Base-by-base conservation (phyloP, 2,797 vertebrate genomes). In the Acrossocheilus wenchowensis region DNA sequence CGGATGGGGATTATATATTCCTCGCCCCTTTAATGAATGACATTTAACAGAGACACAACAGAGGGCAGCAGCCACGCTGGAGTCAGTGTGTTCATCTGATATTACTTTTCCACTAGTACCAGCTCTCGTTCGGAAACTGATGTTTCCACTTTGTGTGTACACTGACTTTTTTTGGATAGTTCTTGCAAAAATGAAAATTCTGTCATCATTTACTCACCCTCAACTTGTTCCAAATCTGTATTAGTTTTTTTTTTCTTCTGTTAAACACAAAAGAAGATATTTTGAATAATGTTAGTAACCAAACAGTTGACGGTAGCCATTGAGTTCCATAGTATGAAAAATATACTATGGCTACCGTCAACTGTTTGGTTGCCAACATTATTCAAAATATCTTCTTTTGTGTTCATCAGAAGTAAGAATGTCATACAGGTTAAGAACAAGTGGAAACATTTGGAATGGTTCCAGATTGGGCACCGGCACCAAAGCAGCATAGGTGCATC, bases 1-100 rank as follows among this genome's bases (percentile, higher is more conserved):
- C 72, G 5, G 48, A 72, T 78, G 14, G 57, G 64, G 79, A 43
- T 82, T 66, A n/a, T 90, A 34, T 78, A 52, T 88, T 81, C 82
- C 60, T 23, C 54, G 12, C n/a, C 54, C 52, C 30, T 78, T 79
- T 64, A 34, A 71, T 72, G 36, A 78, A 78, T 78, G 73, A 71
- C 77, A 78, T 87, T 72, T 79, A 48, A 39, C 39, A 12, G 50
- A 83, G 81, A 78, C 68, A 78, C 66, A 62, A 72, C 60, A 60
- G 81, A 80, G 78, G 52, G 50, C 45, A 5, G 36, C 26, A 26
- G 43, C 19, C 34, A 30, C 4, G 5, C 36, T 52, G 30, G 21
- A 71, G 73, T 78, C 62, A 1, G 68, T 41, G 68, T 41, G 26
- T 66, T 75, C 43, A 69, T 81, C 54, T 78, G 9, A 43, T 75